phyloP scores from a whole-genome alignment of 2,888 invertebrate genomes.

The Gnatocerus cornutus region DNA sequence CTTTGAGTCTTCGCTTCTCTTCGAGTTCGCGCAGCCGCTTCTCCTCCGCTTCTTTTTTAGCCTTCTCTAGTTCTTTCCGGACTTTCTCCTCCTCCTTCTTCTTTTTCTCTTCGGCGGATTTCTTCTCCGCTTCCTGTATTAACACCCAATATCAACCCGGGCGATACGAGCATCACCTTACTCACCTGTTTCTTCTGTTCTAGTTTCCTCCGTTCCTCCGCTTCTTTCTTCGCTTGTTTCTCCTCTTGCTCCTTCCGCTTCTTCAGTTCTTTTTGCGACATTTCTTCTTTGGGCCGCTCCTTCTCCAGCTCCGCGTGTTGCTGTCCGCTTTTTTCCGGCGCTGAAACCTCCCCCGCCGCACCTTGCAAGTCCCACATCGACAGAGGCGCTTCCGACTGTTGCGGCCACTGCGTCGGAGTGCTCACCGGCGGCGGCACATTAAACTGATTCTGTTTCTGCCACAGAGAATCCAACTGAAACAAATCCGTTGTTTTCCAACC shows the following conservation, averaged over 20 bases:
- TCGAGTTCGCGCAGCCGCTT: constrained; percentile 72
- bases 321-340: constrained; percentile 50
- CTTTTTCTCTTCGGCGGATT: constrained; percentile 72
- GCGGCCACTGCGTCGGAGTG: constrained; percentile 59
- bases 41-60: constrained; percentile 71
- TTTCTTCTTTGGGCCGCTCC: constrained; percentile 64
- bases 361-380: constrained; percentile 67
- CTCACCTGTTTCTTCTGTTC: constrained; percentile 70
- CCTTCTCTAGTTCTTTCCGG: constrained; percentile 72
- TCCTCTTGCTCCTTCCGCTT: constrained; percentile 72
- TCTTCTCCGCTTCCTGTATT: constrained; percentile 72
- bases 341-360: constrained; percentile 49
- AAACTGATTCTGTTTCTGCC: constrained; percentile 67
- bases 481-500: constrained; percentile 18
- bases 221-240: constrained; percentile 71
- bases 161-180: not conserved
- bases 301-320: constrained; percentile 50
- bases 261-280: constrained; percentile 71
- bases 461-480: constrained; percentile 62
- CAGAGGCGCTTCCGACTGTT: constrained; percentile 61
- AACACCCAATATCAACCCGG: constrained; percentile 9
- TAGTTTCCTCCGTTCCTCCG: constrained; percentile 72
- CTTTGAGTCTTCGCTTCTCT: constrained; percentile 72
- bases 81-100: constrained; percentile 74
- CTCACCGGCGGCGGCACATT: constrained; percentile 54